Conservation (phyloP, 1,140 invertebrate genomes). For the Bombyx mori region ASM3026992v2 NC_085133.1:9897001-9897500, state of each 20-base stretch:
- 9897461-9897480: constrained; percentile 90
- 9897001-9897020: no score
- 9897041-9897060: no score
- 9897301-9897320: constrained; percentile 82
- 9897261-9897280: constrained; percentile 63
- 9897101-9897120: constrained; percentile 1
- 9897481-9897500: constrained; percentile 85
- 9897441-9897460: constrained; percentile 83
- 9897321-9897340: constrained; percentile 75
- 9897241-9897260: constrained; percentile 75
- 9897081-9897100: not conserved
- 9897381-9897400: constrained; percentile 80
- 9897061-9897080: no score
- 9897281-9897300: constrained; percentile 77
- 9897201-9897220: constrained; percentile 50
- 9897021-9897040: no score
- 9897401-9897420: constrained; percentile 85
- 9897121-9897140: not conserved
- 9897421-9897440: constrained; percentile 77
- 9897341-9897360: constrained; percentile 79
- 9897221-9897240: constrained; percentile 73
- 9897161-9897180: constrained; percentile 11
- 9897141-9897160: not conserved
- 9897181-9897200: constrained; percentile 25
- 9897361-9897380: constrained; percentile 81